Conservation (phyloP, 2,797 vertebrate species). For the Paedocypris micromegethes region DNA sequence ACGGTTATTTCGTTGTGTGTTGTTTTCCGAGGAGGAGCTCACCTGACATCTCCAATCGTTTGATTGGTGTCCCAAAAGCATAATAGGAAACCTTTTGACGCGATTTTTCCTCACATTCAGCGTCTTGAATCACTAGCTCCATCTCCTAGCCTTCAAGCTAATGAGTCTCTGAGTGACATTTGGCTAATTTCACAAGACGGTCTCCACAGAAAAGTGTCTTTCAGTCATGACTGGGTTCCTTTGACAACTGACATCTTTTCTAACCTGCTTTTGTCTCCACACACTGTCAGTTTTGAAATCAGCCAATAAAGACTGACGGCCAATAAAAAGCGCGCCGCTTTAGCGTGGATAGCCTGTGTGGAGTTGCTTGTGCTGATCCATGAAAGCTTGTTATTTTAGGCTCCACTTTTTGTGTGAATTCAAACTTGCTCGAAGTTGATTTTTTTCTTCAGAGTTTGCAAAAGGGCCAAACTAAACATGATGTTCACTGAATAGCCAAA, state of each 20-base stretch:
- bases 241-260: constrained; percentile 31
- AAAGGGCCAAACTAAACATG: not conserved
- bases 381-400: not conserved
- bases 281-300: constrained; percentile 40
- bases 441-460: not conserved
- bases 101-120: constrained; percentile 11
- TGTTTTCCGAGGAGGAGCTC: constrained; percentile 9
- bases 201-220: constrained; percentile 26
- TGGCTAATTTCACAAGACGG: constrained; percentile 38
- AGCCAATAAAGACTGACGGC: constrained; percentile 23
- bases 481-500: not conserved
- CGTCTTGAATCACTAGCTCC: constrained; percentile 36
- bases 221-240: constrained; percentile 21
- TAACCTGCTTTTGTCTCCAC: constrained; percentile 29
- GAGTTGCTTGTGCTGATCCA: not conserved
- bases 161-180: constrained; percentile 39
- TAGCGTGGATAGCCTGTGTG: not conserved
- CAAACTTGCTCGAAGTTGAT: not conserved
- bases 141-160: constrained; percentile 40
- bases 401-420: not conserved
- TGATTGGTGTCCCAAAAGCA: constrained; percentile 13
- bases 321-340: not conserved
- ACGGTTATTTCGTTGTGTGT: constrained; percentile 11
- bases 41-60: constrained; percentile 19
- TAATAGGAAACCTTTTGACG: constrained; percentile 25